Base-by-base conservation (phyloP, 2,797 vertebrate species). In the Rhinophrynus dorsalis region DNA sequence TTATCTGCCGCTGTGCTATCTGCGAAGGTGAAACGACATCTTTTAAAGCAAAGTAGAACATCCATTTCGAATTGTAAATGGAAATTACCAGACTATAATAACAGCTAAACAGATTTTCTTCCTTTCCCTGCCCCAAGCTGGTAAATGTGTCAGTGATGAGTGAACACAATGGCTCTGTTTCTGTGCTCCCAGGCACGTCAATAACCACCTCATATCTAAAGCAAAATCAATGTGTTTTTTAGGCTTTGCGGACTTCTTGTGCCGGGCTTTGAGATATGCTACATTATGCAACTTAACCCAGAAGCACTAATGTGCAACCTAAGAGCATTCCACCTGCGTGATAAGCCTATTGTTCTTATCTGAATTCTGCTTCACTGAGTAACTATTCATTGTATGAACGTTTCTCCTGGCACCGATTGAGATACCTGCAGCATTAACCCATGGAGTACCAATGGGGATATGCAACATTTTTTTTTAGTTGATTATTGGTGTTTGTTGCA, bases 11-110 rank as follows among this genome's bases (percentile, higher is more conserved):
- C 48, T 30, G 29, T 12, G 5, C 23, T 11, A 52, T 40, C 24
- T 10, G 35, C 37, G 13, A 35, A 33, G 51, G 38, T 66, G 51
- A 66, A 40, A 44, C 17, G 24, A 6, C 6, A 27, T 63, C 32
- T 64, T 37, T 29, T 29, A 40, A 33, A 40, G 35, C 61, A 12
- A 52, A 48, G 44, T 3, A 64, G 44, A 52, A 63, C 60, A 50
- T 64, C 61, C 61, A 63, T 64, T 38, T 52, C 18, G 13, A 52
- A 30, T 29, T 52, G 61, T 64, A 64, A 64, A 52, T 64, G 47
- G 32, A 27, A 52, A 51, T 38, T 40, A 29, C 33, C 9, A 32
- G 3, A 23, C 5, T 40, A 5, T 48, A 24, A 48, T 48, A 48
- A 24, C 20, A 48, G 44, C 10, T 18, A 48, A 48, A 24, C 44